phyloP scores from a whole-genome alignment of 1,140 invertebrate genomes.

The Eurosta solidaginis region DNA sequence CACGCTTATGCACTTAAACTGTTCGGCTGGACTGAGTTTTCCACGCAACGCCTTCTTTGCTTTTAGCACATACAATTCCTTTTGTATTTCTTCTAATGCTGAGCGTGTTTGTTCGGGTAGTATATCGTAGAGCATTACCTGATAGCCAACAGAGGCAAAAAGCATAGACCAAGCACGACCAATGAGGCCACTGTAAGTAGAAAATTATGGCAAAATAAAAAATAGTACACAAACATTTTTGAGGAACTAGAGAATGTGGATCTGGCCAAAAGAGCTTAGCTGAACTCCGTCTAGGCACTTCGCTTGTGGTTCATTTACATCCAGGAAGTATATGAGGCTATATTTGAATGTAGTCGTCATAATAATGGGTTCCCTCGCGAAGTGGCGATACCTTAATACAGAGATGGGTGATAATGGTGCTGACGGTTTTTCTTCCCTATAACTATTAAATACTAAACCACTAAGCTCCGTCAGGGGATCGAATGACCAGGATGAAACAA shows the following conservation, averaged over 20 bases:
- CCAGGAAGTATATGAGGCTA: background rate
- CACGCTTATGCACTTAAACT: slow-evolving; percentile 77
- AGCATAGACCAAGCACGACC: slow-evolving; percentile 95
- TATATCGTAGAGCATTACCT: slow-evolving; percentile 85
- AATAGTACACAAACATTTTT: slow-evolving; percentile 29
- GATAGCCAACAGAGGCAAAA: slow-evolving; percentile 86
- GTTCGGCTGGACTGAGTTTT: slow-evolving; percentile 70
- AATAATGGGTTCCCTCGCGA: no score
- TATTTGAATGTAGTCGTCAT: no score
- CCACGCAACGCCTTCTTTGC: slow-evolving; percentile 74
- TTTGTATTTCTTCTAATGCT: slow-evolving; percentile 74
- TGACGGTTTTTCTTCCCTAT: no score
- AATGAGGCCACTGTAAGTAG: slow-evolving; percentile 78
- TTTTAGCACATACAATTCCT: slow-evolving; percentile 76
- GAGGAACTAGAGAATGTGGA: slow-evolving; percentile 35
- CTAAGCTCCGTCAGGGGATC: no score
- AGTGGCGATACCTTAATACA: no score
- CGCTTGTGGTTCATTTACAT: slow-evolving; percentile 49
- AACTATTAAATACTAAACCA: no score
- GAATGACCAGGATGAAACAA: no score
- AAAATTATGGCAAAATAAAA: background rate
- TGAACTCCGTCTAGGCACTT: slow-evolving; percentile 32
- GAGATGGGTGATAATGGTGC: no score
- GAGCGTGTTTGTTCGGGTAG: slow-evolving; percentile 72
- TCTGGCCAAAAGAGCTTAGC: background rate